Evolutionary conservation across 1,140 invertebrate genomes (phyloP), one percentile per base, ranked within the genome.

Genomic region (Magallana ariakensis): DNA sequence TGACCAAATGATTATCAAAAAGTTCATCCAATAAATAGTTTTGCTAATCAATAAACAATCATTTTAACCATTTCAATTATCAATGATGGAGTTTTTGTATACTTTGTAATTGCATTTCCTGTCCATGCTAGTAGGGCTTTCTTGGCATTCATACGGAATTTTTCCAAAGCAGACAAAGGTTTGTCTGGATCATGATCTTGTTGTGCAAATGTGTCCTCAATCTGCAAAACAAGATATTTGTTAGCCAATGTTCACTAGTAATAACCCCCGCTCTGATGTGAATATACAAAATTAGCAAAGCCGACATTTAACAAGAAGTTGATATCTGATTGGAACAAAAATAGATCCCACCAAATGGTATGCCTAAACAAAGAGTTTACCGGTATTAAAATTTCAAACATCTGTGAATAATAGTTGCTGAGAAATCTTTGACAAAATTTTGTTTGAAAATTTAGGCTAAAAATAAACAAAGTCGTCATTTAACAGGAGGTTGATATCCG

Each of bases 81-180:
- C 33, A 46, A 46, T 46, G 33, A 46, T 46, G 33, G 33, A 46
- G 33, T 22, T 9, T 75, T 22, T 13, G n/a, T 13, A 75, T 90
- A 98, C 98, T 98, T 97, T 92, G 98, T 97, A 91, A 99, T 95
- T 46, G 97, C 97, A 93, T 98, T 98, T 85, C 98, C 97, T 58
- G 99, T 98, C 98, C 98, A 99, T 91, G 98, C 97, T 80, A 99
- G 94, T 56, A 99, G 95, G 60, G 98, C 98, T 95, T 98, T 98
- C 93, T 97, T 87, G 98, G 98, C 80, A 98, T 97, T 93, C 97
- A 96, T 94, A 97, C 93, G 87, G 90, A 92, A 88, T 85, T 92
- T 89, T 87, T 93, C 90, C 70, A 88, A 86, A 97, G 95, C 97
- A 96, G 90, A 90, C 84, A 90, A 62, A n/a, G 86, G 53, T 88